phyloP scores from a whole-genome alignment of 2,888 invertebrate genomes.

The Cheilosia pagana region DNA sequence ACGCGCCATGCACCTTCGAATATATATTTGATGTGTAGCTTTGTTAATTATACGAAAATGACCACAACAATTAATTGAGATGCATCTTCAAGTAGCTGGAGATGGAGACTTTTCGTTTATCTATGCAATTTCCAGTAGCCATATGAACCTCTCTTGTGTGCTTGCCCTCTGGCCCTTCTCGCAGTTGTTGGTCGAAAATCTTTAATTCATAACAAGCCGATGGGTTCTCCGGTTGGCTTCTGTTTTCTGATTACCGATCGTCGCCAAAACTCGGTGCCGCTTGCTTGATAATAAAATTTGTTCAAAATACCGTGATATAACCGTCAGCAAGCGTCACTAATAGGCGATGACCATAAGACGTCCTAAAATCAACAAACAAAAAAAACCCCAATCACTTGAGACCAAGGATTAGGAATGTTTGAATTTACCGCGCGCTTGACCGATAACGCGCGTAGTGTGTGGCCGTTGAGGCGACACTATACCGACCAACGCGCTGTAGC shows the following conservation, averaged over 20 bases:
- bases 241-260: constrained; percentile 2
- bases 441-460: constrained; percentile 76
- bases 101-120: constrained; percentile 33
- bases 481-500: constrained; percentile 20
- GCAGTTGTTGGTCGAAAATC: constrained; percentile 28
- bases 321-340: constrained; percentile 54
- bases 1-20: neutral
- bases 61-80: constrained; percentile 73
- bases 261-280: constrained; percentile 33
- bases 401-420: constrained; percentile 83
- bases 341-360: constrained; percentile 22
- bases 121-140: constrained; percentile 63
- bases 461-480: constrained; percentile 63
- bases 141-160: constrained; percentile 3
- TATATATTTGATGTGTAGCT: constrained; percentile 38
- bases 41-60: constrained; percentile 70
- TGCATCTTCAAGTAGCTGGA: constrained; percentile 65
- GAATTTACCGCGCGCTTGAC: constrained; percentile 81
- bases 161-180: constrained; percentile 32
- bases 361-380: constrained; percentile 65
- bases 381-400: constrained; percentile 81
- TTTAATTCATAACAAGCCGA: constrained; percentile 57
- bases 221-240: constrained; percentile 33
- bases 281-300: constrained; percentile 12
- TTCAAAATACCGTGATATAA: constrained; percentile 42